A percentile compares a stretch with the other conserved stretches of the same genome.
Evolutionary conservation across 1,140 invertebrate species (phyloP).

Genomic region (Caerostris extrusa): DNA sequence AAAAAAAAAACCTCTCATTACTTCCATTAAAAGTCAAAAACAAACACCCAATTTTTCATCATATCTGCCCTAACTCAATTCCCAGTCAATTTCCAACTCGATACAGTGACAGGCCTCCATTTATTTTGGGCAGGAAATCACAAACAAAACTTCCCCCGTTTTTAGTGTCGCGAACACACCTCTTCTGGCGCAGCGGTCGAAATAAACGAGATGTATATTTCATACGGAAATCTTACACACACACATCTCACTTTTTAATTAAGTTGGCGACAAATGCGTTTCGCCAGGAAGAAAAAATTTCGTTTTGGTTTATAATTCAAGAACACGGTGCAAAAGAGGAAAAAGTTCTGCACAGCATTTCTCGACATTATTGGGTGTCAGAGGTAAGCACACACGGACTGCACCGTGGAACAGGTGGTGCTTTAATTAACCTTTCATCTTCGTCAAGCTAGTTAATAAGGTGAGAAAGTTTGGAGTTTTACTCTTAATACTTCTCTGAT

Average conservation of each 20-base stretch:
- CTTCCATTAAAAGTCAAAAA: neutral
- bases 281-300: conserved; percentile 53
- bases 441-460: conserved; percentile 74
- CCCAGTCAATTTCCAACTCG: neutral
- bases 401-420: conserved; percentile 68
- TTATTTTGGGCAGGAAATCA: neutral
- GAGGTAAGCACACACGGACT: conserved; percentile 21
- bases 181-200: conserved; percentile 13
- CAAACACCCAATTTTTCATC: neutral
- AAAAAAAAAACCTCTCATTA: neutral
- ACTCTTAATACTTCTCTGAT: conserved; percentile 36
- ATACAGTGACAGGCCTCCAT: neutral
- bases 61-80: neutral
- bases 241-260: conserved; percentile 58
- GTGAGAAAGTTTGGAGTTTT: conserved; percentile 63
- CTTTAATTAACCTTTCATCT: conserved; percentile 77
- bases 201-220: conserved; percentile 40
- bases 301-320: conserved; percentile 61
- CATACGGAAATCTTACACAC: conserved; percentile 12
- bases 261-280: conserved; percentile 60
- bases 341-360: neutral
- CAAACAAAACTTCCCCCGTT: neutral
- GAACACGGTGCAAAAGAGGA: neutral
- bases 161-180: neutral
- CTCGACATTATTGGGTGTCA: conserved; percentile 74